phyloP scores from a whole-genome alignment of 2,888 invertebrate genomes.

The Eupithecia dodoneata region DNA sequence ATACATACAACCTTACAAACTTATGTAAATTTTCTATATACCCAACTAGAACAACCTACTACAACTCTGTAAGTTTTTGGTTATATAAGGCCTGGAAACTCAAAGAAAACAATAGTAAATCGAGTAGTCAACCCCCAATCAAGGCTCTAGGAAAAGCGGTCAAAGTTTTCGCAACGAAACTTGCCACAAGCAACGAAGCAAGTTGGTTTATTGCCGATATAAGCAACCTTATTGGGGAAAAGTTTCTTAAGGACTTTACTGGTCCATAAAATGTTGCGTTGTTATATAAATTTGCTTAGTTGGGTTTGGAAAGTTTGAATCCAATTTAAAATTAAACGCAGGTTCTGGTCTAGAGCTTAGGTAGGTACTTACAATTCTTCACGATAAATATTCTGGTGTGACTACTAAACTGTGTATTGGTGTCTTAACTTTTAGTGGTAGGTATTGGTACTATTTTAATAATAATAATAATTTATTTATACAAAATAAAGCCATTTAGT shows the following conservation, averaged over 20 bases:
- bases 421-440: too few species aligned
- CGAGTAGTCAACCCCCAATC: constrained; percentile 23
- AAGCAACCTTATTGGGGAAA: constrained; percentile 33
- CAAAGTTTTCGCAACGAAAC: constrained; percentile 27
- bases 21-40: background rate
- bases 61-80: constrained; percentile 3
- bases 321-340: background rate
- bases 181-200: constrained; percentile 20
- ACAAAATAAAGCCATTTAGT: too few species aligned
- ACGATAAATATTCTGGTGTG: too few species aligned
- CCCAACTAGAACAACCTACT: background rate
- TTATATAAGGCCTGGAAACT: constrained; percentile 21
- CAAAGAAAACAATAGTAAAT: constrained; percentile 17
- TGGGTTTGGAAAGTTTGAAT: background rate
- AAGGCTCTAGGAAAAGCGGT: constrained; percentile 21
- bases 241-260: constrained; percentile 20
- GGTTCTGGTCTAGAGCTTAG: background rate
- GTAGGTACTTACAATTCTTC: background rate
- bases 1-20: background rate
- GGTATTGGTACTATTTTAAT: too few species aligned
- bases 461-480: too few species aligned
- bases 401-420: too few species aligned
- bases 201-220: constrained; percentile 23
- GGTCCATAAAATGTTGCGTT: constrained; percentile 23
- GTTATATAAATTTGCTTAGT: background rate